Base-by-base conservation (phyloP, 2,888 invertebrate species). In the Lepidocyrtinus sp. region DNA sequence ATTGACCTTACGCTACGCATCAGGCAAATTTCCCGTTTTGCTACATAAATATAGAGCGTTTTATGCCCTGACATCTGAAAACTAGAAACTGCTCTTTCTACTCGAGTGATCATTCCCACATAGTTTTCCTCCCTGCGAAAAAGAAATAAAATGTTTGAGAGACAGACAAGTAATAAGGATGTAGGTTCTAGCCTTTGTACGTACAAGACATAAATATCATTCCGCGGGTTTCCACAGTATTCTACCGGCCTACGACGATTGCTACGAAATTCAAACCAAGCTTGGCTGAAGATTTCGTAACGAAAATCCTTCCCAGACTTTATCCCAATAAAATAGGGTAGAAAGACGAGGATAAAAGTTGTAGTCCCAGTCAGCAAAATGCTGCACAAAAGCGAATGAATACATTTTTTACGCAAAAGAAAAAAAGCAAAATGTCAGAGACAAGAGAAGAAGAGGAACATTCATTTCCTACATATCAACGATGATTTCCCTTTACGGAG, bases 161-260 rank as follows among this genome's bases (percentile, higher is more conserved):
- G 36, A 36, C 36, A 36, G 36, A 36, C 36, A 36, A 36, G 36
- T 36, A 36, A 36, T 36, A 67, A 15, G 22, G 7, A 67, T 36
- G 9, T 24, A 24, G 22, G 27, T 3, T 36, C 1, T 62, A 62
- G n/a, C 63, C 45, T 22, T 62, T 62, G 45, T 62, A 45, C 71
- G 22, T 62, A 7, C 62, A 36, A 24, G 24, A 46, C 62, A 71
- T 62, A 71, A 71, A 71, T 71, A 71, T 71, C 62, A 22, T 71
- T 27, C 19, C 61, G 19, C 22, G 62, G 22, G n/a, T n/a, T 36
- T 36, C 36, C 36, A 36, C 12, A 7, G 5, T 36, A 36, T 36
- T 36, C 36, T 12, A 36, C 36, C 36, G 36, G 36, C 5, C 36
- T 36, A 36, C 5, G 36, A 36, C 36, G 36, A 36, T 36, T 12